Evolutionary conservation across 2,888 invertebrate species (phyloP), one percentile per base, ranked within the genome.

Genomic region (Epistrophe grossulariae): DNA sequence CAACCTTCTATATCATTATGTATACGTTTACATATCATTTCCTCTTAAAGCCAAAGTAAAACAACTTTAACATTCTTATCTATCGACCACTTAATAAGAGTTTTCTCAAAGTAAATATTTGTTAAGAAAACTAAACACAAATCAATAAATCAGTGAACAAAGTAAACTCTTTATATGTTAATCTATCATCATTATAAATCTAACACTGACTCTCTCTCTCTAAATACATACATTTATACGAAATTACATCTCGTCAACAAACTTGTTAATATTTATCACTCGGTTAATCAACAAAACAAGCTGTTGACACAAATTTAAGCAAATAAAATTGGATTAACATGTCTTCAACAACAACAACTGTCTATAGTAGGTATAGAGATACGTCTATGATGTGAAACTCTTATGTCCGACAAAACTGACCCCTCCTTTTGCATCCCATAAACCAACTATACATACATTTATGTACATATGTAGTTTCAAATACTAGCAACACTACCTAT

Each of bases 251-350:
- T 55, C 31, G 40, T 79, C 74, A 62, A 57, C 62, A 79, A 68
- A 48, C 38, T 83, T 83, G 78, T 73, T 73, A 73, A 74, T 74
- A 84, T 79, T 74, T 79, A 73, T 66, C 50, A 55, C 48, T 43
- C 52, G 48, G 76, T 82, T 68, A 71, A 68, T 77, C 72, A 77
- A 78, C 78, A 77, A 50, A 68, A 59, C 70, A 73, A 60, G 31
- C 52, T 78, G 72, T 64, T 70, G 60, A 73, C 83, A 68, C 64
- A 71, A 40, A 74, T 40, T 68, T 60, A 68, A 68, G 52, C 77
- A 80, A 80, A 84, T 80, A 80, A 84, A 80, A 80, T 84, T 80
- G 84, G 80, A 84, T 84, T 84, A 84, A 80, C 80, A 80, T 80
- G 60, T 77, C 77, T 84, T 77, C 70, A 68, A 24, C 40, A 40